A percentile compares a stretch with the other conserved stretches of the same genome.
Evolutionary conservation across 2,113 vertebrate genomes (phyloP).

Genomic region (Cepphus grylle): DNA sequence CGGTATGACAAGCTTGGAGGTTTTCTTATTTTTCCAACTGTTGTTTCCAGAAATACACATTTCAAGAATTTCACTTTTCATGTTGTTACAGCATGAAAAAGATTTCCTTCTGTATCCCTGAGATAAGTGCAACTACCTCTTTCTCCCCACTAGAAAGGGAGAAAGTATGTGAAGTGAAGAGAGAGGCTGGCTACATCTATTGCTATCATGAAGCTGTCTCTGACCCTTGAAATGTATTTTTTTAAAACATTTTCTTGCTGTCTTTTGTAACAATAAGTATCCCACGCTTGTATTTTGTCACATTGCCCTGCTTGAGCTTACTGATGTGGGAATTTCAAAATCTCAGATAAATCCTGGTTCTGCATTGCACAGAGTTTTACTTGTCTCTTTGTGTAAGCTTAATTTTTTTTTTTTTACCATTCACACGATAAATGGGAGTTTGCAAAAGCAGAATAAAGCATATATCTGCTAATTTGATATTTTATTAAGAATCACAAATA

Average conservation of each 20-base stretch:
- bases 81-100: not conserved
- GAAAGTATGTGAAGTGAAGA: not conserved
- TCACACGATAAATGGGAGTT: not conserved
- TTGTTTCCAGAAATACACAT: not conserved
- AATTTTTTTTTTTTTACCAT: not conserved
- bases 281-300: not conserved
- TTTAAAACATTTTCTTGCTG: not conserved
- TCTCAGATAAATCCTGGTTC: not conserved
- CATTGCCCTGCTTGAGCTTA: not conserved
- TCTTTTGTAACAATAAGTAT: not conserved
- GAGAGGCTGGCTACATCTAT: not conserved
- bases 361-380: not conserved
- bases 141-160: not conserved
- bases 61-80: not conserved
- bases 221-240: not conserved
- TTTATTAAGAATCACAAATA: not conserved
- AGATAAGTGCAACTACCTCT: not conserved
- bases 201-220: not conserved
- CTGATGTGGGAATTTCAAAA: not conserved
- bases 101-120: not conserved
- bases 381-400: not conserved
- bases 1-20: not conserved
- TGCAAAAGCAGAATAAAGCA: not conserved
- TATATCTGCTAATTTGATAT: not conserved
- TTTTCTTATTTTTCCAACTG: not conserved